Evolutionary conservation across 2,888 invertebrate species (phyloP).

Genomic region (Acheta domesticus): DNA sequence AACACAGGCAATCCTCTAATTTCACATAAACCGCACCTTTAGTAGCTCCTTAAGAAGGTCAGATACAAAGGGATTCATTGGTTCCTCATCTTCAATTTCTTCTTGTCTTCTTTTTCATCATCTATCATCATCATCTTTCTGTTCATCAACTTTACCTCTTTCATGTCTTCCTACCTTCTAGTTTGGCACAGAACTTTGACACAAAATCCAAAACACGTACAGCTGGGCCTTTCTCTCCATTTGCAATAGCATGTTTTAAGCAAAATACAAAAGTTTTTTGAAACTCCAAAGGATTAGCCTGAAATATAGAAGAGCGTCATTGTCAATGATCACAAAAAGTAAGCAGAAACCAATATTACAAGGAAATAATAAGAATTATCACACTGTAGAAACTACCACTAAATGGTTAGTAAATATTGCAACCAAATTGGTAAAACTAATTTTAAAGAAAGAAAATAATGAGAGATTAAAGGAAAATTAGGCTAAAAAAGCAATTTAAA

Average conservation of each 20-base stretch:
- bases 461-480: no score
- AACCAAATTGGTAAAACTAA: not conserved
- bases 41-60: not conserved
- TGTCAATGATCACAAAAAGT: not conserved
- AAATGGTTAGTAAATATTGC: no score
- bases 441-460: no score
- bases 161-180: not conserved
- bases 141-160: not conserved
- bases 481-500: no score
- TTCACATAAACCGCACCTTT: not conserved
- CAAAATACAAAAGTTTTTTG: not conserved
- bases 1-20: no score
- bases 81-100: not conserved
- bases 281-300: not conserved
- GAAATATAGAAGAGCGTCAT: not conserved
- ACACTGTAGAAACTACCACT: no score
- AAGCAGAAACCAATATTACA: no score
- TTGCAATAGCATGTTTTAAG: not conserved
- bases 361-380: no score
- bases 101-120: not conserved
- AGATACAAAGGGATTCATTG: not conserved
- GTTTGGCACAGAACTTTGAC: not conserved
- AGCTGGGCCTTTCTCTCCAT: not conserved
- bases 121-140: no score
- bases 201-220: not conserved